phyloP scores from a whole-genome alignment of 2,113 vertebrate species.

The Trichechus manatus region DNA sequence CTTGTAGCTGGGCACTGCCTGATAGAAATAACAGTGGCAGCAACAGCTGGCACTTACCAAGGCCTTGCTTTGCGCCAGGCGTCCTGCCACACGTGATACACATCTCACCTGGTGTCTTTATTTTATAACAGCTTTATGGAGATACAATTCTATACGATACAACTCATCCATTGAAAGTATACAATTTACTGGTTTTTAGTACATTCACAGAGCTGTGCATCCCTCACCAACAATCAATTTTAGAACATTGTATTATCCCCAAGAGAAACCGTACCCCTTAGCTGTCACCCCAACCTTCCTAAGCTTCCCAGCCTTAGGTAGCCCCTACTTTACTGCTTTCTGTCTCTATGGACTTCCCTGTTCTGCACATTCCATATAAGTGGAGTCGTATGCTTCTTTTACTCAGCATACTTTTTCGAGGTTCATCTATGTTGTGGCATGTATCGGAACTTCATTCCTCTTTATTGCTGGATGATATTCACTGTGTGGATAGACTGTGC shows the following conservation, averaged over 20 bases:
- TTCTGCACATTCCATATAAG: background rate
- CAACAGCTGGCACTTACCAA: background rate
- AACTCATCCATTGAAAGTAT: background rate
- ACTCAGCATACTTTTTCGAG: background rate
- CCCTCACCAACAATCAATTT: background rate
- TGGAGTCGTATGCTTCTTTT: background rate
- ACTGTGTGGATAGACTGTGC: no score
- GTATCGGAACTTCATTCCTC: background rate
- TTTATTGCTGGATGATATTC: background rate
- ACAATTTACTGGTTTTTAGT: background rate
- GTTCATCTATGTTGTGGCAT: background rate
- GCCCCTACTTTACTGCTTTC: background rate
- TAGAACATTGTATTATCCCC: background rate
- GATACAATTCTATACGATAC: background rate
- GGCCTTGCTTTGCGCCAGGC: background rate
- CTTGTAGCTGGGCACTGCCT: background rate
- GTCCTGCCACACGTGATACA: background rate
- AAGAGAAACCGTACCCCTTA: background rate
- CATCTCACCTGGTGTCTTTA: background rate
- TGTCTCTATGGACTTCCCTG: background rate
- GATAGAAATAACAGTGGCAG: accelerated
- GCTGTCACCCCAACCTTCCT: background rate
- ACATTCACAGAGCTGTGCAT: background rate
- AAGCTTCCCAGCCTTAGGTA: no score
- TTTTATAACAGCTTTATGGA: background rate